Percentiles rank a stretch among this genome's conserved stretches.
These are phyloP conservation scores for Drosophila maculinotata DNA, from an alignment of 2,888 invertebrate species.

Conservation along the genomic window DNA sequence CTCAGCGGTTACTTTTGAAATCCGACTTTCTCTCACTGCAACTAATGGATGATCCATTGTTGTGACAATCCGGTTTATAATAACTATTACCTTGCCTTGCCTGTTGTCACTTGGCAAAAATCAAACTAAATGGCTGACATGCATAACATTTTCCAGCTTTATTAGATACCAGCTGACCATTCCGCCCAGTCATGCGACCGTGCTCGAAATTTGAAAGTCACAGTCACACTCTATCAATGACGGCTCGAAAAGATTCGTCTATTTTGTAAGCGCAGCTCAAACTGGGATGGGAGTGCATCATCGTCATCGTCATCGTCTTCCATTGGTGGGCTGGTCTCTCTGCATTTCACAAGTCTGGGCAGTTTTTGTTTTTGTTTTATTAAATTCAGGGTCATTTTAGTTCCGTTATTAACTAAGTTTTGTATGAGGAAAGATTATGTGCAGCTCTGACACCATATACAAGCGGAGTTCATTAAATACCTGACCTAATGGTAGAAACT, in stretches of 20 bases:
- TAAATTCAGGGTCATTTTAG: slow-evolving; percentile 67
- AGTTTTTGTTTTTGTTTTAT: slow-evolving; percentile 11
- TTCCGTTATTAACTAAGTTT: slow-evolving; percentile 13
- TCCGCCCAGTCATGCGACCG: slow-evolving; percentile 38
- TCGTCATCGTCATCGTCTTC: slow-evolving; percentile 5
- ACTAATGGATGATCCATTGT: slow-evolving; percentile 53
- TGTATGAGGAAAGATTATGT: slow-evolving; percentile 14
- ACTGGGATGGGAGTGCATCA: slow-evolving; percentile 30
- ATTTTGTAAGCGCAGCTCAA: slow-evolving; percentile 47
- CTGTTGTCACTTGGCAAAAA: slow-evolving; percentile 51
- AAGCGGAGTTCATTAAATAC: neutral
- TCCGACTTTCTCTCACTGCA: slow-evolving; percentile 42
- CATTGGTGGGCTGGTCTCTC: slow-evolving; percentile 5
- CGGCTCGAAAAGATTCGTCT: slow-evolving; percentile 25
- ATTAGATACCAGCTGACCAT: slow-evolving; percentile 14
- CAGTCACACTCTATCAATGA: slow-evolving; percentile 24
- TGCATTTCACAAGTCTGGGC: slow-evolving; percentile 61
- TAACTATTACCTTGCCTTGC: slow-evolving; percentile 43
- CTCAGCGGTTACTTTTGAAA: neutral
- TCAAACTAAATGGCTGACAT: slow-evolving; percentile 35
- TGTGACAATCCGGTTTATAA: slow-evolving; percentile 56
- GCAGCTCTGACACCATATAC: neutral
- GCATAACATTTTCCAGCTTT: slow-evolving; percentile 47
- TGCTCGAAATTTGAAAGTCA: slow-evolving; percentile 56
- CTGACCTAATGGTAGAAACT: neutral